phyloP scores from a whole-genome alignment of 2,797 vertebrate genomes.

The Helostoma temminkii region DNA sequence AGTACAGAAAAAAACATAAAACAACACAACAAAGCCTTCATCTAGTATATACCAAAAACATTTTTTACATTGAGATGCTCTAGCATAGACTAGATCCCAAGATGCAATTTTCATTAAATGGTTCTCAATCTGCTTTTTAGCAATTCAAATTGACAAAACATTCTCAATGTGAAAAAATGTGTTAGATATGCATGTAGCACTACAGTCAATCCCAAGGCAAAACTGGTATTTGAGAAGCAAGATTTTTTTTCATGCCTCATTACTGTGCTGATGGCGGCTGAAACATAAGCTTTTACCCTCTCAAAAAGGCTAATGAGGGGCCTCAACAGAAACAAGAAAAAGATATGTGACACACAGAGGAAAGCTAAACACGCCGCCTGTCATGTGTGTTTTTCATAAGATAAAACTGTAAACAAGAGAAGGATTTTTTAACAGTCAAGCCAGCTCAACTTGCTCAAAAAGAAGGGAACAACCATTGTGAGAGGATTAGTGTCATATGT shows the following conservation, averaged over 20 bases:
- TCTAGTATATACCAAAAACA: not conserved
- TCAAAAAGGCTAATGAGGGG: constrained; percentile 45
- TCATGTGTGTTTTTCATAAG: constrained; percentile 29
- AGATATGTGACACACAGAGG: constrained; percentile 23
- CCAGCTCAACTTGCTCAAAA: constrained; percentile 47
- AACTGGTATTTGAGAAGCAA: constrained; percentile 33
- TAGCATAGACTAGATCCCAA: constrained; percentile 7
- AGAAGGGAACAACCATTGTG: constrained; percentile 40
- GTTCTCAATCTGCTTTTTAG: constrained; percentile 12
- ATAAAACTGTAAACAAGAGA: constrained; percentile 67
- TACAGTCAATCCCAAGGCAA: constrained; percentile 24
- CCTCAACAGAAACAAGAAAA: constrained; percentile 42
- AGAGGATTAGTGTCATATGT: constrained; percentile 64
- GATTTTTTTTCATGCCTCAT: constrained; percentile 56
- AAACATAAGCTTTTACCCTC: constrained; percentile 38
- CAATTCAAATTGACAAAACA: constrained; percentile 20
- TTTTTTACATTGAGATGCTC: constrained; percentile 64
- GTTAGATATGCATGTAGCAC: constrained; percentile 9
- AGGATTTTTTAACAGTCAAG: constrained; percentile 40
- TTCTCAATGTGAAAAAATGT: constrained; percentile 57
- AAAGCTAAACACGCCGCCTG: constrained; percentile 16
- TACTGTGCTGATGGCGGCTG: constrained; percentile 42
- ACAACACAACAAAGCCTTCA: not conserved
- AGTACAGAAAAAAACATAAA: not conserved
- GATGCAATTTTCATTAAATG: constrained; percentile 15